phyloP scores from a whole-genome alignment of 2,888 invertebrate genomes.

The Cepaea hortensis region DNA sequence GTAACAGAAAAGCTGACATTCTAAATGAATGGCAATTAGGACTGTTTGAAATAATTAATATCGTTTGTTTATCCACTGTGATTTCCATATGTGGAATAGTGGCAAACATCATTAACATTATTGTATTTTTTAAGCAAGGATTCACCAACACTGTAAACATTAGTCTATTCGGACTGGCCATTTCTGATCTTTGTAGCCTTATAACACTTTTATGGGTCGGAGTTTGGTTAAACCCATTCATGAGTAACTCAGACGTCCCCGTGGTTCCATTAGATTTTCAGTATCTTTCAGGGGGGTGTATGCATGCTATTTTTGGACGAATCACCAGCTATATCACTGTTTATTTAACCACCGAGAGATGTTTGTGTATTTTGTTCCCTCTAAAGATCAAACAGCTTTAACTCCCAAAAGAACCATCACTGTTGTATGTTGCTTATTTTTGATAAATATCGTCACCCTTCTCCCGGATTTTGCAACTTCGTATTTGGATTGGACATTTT shows the following conservation, averaged over 20 bases:
- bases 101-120: not conserved
- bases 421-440: not conserved
- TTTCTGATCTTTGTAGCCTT: not conserved
- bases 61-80: too few relatives aligned
- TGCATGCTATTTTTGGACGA: not conserved
- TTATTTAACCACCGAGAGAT: not conserved
- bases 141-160: not conserved
- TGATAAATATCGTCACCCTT: not conserved
- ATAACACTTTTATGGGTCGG: not conserved
- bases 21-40: too few relatives aligned
- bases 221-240: not conserved
- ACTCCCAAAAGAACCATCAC: not conserved
- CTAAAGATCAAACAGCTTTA: not conserved
- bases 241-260: not conserved
- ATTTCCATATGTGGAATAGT: too few relatives aligned
- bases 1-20: too few relatives aligned
- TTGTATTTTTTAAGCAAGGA: not conserved
- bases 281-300: not conserved
- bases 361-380: not conserved
- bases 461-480: not conserved
- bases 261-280: not conserved
- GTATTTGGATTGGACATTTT: not conserved
- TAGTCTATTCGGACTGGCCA: not conserved
- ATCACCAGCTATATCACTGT: slow-evolving; percentile 4
- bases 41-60: too few relatives aligned